These are phyloP conservation scores for Malacoctenus gilli DNA, from an alignment of 2,797 vertebrate genomes.

Conservation along the genomic window DNA sequence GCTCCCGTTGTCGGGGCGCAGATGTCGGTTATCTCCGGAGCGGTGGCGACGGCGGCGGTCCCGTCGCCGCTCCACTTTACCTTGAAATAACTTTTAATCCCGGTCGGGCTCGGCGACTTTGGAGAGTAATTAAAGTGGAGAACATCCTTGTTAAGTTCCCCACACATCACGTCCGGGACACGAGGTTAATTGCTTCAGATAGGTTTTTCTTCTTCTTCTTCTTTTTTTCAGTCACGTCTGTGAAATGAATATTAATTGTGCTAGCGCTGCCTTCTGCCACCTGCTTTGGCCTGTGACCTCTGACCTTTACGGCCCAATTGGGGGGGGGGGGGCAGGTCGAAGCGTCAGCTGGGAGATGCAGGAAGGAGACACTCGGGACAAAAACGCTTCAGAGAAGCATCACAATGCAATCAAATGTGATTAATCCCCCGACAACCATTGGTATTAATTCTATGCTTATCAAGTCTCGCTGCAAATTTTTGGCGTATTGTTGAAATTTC, in stretches of 20 bases:
- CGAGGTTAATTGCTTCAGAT: constrained; percentile 74
- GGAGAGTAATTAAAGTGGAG: constrained; percentile 68
- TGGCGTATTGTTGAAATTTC: no score
- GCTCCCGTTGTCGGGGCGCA: constrained; percentile 9
- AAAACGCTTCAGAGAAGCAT: no score
- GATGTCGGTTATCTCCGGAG: constrained; percentile 34
- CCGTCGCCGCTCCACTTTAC: constrained; percentile 31
- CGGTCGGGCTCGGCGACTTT: constrained; percentile 29
- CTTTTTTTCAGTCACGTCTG: constrained; percentile 38
- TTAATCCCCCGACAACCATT: no score
- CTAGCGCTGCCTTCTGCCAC: constrained; percentile 44
- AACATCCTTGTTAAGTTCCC: constrained; percentile 55
- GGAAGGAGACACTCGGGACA: no score
- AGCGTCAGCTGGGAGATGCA: no score
- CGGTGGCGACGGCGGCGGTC: no score
- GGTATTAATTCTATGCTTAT: no score
- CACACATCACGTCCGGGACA: constrained; percentile 59
- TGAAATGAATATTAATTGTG: constrained; percentile 66
- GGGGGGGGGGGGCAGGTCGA: no score
- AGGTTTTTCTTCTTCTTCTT: background rate
- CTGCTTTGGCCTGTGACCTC: constrained; percentile 46
- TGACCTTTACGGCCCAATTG: constrained; percentile 14
- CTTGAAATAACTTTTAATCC: constrained; percentile 68
- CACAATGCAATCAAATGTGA: no score
- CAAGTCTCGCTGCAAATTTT: no score